Evolutionary conservation across 2,113 vertebrate species (phyloP).

Genomic region (Centropristis striata): DNA sequence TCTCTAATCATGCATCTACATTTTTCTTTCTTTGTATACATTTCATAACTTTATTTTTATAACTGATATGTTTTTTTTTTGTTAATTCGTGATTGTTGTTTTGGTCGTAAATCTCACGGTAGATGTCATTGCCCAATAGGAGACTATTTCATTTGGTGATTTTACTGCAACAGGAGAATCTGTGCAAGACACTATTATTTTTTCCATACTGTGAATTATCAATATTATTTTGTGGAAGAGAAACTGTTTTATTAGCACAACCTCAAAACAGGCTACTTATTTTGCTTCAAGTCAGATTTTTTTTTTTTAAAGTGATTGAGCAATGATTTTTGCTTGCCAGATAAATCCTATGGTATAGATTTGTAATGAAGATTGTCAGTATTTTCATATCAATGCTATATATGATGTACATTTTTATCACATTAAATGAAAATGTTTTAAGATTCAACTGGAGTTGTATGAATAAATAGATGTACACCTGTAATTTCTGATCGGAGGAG

Average conservation of each 20-base stretch:
- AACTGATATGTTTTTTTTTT: conserved; percentile 46
- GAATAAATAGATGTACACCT: conserved; percentile 74
- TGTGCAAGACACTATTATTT: conserved; percentile 38
- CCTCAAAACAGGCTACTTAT: conserved; percentile 67
- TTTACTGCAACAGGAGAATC: conserved; percentile 36
- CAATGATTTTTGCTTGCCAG: conserved; percentile 82
- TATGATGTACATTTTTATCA: conserved; percentile 85
- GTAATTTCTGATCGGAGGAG: conserved; percentile 78
- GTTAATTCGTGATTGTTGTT: conserved; percentile 53
- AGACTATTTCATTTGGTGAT: conserved; percentile 55
- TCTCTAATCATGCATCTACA: conserved; percentile 76
- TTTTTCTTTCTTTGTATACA: conserved; percentile 62
- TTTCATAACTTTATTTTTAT: conserved; percentile 70
- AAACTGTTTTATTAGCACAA: conserved; percentile 59
- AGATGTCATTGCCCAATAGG: conserved; percentile 47
- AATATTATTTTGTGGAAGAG: conserved; percentile 60
- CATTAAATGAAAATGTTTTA: conserved; percentile 80
- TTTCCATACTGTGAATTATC: conserved; percentile 85
- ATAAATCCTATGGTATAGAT: conserved; percentile 86
- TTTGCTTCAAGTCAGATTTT: conserved; percentile 38
- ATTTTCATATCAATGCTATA: conserved; percentile 86
- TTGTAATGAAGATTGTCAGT: conserved; percentile 88
- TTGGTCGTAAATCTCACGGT: conserved; percentile 51
- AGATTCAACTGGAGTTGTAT: conserved; percentile 72
- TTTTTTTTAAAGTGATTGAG: conserved; percentile 71